Percentiles rank a stretch among this genome's conserved stretches.
Conservation (phyloP, 2,797 vertebrate species). For the Pangasius sanitwongsei region DNA sequence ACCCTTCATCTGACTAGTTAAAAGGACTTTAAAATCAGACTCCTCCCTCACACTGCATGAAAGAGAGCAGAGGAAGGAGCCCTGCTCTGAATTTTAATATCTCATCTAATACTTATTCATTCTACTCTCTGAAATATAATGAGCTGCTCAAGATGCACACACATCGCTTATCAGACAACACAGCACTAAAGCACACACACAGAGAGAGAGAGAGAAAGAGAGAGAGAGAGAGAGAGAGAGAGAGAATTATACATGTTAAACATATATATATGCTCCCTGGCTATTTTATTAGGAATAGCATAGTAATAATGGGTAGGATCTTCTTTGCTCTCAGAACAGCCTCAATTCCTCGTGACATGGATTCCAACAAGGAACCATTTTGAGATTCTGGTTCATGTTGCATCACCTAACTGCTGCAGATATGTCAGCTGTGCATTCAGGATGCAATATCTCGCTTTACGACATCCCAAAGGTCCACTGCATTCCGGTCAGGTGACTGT, state of each 20-base stretch:
- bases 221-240: no score
- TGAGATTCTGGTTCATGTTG: not conserved
- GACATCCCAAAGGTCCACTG: not conserved
- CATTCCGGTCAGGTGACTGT: not conserved
- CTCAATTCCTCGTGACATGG: not conserved
- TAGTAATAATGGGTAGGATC: not conserved
- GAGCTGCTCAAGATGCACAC: constrained; percentile 23
- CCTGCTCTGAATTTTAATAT: constrained; percentile 43
- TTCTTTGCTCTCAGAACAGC: not conserved
- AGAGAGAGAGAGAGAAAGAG: no score
- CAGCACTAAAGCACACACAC: not conserved
- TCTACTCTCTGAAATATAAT: constrained; percentile 5
- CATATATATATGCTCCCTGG: not conserved
- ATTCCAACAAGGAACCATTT: not conserved
- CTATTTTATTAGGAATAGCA: not conserved
- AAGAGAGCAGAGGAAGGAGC: constrained; percentile 5
- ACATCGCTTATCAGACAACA: not conserved
- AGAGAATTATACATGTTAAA: not conserved
- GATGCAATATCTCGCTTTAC: no score
- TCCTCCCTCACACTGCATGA: not conserved
- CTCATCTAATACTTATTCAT: constrained; percentile 25
- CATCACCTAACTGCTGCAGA: not conserved
- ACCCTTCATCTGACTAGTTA: constrained; percentile 15
- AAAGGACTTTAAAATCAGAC: constrained; percentile 22
- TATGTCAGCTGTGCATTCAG: not conserved